phyloP scores from a whole-genome alignment of 2,888 invertebrate species.

The Eupelmus urozonus region DNA sequence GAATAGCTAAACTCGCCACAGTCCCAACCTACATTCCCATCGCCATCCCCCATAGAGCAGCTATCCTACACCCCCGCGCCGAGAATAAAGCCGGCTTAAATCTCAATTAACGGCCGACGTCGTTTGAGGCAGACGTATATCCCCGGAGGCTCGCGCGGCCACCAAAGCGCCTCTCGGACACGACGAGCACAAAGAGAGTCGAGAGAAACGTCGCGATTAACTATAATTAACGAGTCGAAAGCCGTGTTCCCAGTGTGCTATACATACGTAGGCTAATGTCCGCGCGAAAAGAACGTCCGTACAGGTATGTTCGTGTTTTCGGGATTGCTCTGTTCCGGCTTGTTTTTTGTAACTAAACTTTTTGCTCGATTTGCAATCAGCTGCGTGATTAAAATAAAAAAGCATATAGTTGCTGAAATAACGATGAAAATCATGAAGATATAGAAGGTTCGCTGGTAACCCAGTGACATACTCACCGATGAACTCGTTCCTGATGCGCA shows the following conservation, averaged over 20 bases:
- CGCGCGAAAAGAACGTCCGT: not conserved
- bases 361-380: too few relatives aligned
- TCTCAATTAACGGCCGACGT: constrained; percentile 32
- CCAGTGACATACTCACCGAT: constrained; percentile 84
- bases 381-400: too few relatives aligned
- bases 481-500: constrained; percentile 94
- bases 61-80: too few relatives aligned
- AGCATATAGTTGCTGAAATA: not conserved
- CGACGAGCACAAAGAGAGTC: not conserved
- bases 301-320: too few relatives aligned
- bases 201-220: not conserved
- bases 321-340: not conserved
- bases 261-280: not conserved
- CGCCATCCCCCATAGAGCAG: too few relatives aligned
- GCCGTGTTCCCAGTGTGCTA: not conserved
- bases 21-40: too few relatives aligned
- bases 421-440: too few relatives aligned
- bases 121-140: constrained; percentile 4
- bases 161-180: too few relatives aligned
- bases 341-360: not conserved
- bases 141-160: not conserved
- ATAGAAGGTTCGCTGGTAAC: too few relatives aligned
- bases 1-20: too few relatives aligned
- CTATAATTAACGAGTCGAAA: constrained; percentile 43
- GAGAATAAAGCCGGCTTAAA: constrained; percentile 52